A percentile compares a stretch with the other conserved stretches of the same genome.
phyloP scores from a whole-genome alignment of 2,113 vertebrate species.

The Seriola rivoliana region DNA sequence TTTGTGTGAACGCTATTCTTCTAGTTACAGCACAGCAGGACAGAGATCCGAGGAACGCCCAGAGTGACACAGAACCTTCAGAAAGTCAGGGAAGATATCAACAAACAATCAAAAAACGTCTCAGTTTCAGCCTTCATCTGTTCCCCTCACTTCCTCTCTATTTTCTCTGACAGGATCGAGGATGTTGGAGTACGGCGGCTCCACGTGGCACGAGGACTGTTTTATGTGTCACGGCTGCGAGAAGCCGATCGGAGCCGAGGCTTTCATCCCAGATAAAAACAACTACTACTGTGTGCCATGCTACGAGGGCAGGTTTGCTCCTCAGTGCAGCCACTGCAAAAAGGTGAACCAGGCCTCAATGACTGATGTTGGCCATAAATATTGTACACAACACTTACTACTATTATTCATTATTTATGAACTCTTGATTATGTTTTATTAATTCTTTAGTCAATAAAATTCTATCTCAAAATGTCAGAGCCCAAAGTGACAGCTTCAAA shows the following conservation, averaged over 20 bases:
- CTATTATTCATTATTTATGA: too few species aligned
- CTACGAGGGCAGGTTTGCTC: slow-evolving; percentile 92
- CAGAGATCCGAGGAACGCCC: slow-evolving; percentile 9
- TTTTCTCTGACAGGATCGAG: slow-evolving; percentile 86
- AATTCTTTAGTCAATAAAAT: too few species aligned
- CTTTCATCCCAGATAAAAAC: slow-evolving; percentile 93
- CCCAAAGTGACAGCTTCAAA: too few species aligned
- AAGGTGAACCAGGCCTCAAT: slow-evolving; percentile 83
- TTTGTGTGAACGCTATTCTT: neutral
- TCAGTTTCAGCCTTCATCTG: neutral
- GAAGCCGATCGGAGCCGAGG: slow-evolving; percentile 91
- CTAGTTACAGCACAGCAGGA: neutral
- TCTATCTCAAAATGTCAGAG: too few species aligned
- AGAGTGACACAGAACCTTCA: neutral
- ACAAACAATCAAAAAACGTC: neutral
- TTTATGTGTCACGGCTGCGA: slow-evolving; percentile 93
- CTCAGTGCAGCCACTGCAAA: slow-evolving; percentile 94
- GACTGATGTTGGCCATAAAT: neutral
- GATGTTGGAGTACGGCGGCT: slow-evolving; percentile 91
- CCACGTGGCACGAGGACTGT: slow-evolving; percentile 95
- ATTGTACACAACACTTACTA: too few species aligned
- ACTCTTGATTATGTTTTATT: too few species aligned
- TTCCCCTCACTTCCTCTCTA: neutral
- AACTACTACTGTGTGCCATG: slow-evolving; percentile 95
- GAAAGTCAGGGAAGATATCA: neutral